Base-by-base conservation (phyloP, 1,140 invertebrate species). In the Neodiprion virginianus region DNA sequence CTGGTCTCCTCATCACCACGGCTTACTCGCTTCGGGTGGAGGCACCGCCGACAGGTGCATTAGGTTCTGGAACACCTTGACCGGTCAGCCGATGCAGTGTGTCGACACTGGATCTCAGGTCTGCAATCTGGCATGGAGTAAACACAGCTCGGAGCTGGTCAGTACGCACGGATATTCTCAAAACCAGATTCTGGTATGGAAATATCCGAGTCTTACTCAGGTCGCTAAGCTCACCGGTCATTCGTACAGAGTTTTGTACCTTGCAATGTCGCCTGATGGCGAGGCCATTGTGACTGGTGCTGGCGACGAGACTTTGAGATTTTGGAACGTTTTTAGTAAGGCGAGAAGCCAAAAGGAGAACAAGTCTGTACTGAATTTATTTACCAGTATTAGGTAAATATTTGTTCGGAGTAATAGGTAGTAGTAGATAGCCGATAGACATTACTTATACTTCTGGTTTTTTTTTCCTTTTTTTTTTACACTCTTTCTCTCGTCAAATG, bases 241-340 rank as follows among this genome's bases (percentile, higher is more conserved):
- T 87, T 97, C 97, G 28, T 99, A 97, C 86, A 90, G 99, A 78
- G 99, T 99, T 7, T 90, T 99, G 1, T 99, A 99, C 87, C 87
- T 99, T 79, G 98, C 98, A 0, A 94, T 99, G 91, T 99, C 98
- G 49, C 99, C 99, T 0, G 98, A 99, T 88, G 99, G 98, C 21
- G 98, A 99, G 87, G 97, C 98, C 1, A 99, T 99, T 77, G 99
- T 99, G 0, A 99, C 99, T 0, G 99, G 98, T 10, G 98, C 98
- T 17, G 99, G 98, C 0, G 99, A 99, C 88, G 99, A 99, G 88
- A 99, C 99, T 1, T 89, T 99, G 8, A 90, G 99, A 14, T 99
- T 99, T 88, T 99, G 98, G 98, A 99, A 99, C 90, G 97, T 99
- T 0, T 99, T 99, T 87, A 98, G 96, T 78, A 99, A 99, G 91